Base-by-base conservation (phyloP, 2,797 vertebrate species). In the Aselliscus stoliczkanus region DNA sequence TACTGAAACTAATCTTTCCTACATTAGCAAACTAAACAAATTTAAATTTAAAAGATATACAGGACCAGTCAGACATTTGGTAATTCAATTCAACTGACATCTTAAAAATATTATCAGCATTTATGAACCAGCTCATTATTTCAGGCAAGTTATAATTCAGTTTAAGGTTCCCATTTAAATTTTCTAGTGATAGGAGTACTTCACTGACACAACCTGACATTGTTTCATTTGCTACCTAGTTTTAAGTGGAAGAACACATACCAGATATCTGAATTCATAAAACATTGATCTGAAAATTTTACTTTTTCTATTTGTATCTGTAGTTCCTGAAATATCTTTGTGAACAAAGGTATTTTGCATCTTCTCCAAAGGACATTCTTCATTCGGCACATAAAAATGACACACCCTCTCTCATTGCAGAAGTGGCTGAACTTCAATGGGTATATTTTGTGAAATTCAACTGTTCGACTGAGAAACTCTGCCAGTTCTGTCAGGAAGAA, bases 371-470 rank as follows among this genome's bases (percentile, higher is more conserved):
- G 17, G 20, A 37, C 12, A 81, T 39, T 92, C 37, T 82, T 34
- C 25, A 88, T 50, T 65, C 4, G 21, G 4, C 39, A 90, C 37
- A 52, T 85, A 70, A 92, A 87, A 93, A 90, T 95, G 56, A 77
- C 17, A 77, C 17, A 93, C 2, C 9, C 39, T 77, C 18, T 11
- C 31, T 87, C 8, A 93, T 87, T 82, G 88, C 62, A 90, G 73
- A 95, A 79, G 21, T 20, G 15, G 44, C 44, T 83, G 44, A 81
- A 88, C 79, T 73, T 87, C 42, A 86, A 4, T 18, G 37, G 25
- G 42, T 62, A n/a, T 82, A 69, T 82, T 94, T 91, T 90, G 10
- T 95, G 73, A 94, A 89, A 89, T 80, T 88, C 29, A 69, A 50
- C 42, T 50, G 47, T 50, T 50, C 13, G 47, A 83, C 52, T 18